Evolutionary conservation across 1,140 invertebrate species (phyloP).

Genomic region (Bactericera cockerelli): DNA sequence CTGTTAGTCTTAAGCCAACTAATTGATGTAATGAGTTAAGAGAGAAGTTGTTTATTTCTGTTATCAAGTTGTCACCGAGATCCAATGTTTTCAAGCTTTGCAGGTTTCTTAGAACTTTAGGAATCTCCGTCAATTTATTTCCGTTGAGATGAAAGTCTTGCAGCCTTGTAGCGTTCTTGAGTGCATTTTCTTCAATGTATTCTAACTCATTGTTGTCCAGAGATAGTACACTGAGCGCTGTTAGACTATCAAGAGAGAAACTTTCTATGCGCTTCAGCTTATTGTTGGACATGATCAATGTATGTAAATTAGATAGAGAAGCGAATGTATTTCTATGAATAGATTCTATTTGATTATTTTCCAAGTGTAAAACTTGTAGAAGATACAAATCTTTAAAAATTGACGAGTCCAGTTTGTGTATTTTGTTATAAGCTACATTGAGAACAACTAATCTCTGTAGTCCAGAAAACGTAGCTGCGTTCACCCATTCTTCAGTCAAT

Average conservation of each 20-base stretch:
- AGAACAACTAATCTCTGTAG: slow-evolving; percentile 62
- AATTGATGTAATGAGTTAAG: slow-evolving; percentile 65
- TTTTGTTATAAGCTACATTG: slow-evolving; percentile 64
- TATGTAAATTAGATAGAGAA: slow-evolving; percentile 63
- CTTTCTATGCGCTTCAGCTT: slow-evolving; percentile 58
- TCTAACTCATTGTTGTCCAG: slow-evolving; percentile 70
- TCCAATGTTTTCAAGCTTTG: slow-evolving; percentile 69
- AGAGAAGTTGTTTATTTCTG: slow-evolving; percentile 61
- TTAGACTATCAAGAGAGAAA: slow-evolving; percentile 58
- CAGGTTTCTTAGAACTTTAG: slow-evolving; percentile 64
- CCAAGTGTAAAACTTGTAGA: slow-evolving; percentile 61
- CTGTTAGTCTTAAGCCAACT: slow-evolving; percentile 66
- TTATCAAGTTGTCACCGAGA: slow-evolving; percentile 76
- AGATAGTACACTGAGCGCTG: slow-evolving; percentile 57
- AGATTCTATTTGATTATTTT: slow-evolving; percentile 66
- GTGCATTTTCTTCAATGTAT: slow-evolving; percentile 56
- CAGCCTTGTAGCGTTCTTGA: slow-evolving; percentile 67
- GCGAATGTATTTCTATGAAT: slow-evolving; percentile 69
- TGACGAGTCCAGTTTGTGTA: slow-evolving; percentile 57
- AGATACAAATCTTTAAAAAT: slow-evolving; percentile 66
- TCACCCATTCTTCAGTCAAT: slow-evolving; percentile 72
- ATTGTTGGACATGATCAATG: slow-evolving; percentile 72
- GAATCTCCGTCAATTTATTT: slow-evolving; percentile 67
- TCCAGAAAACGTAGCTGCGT: slow-evolving; percentile 67
- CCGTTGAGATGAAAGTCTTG: slow-evolving; percentile 78